Percentiles rank a stretch among this genome's conserved stretches.
Conservation (phyloP, 2,797 vertebrate species). For the Aeoliscus strigatus region DNA sequence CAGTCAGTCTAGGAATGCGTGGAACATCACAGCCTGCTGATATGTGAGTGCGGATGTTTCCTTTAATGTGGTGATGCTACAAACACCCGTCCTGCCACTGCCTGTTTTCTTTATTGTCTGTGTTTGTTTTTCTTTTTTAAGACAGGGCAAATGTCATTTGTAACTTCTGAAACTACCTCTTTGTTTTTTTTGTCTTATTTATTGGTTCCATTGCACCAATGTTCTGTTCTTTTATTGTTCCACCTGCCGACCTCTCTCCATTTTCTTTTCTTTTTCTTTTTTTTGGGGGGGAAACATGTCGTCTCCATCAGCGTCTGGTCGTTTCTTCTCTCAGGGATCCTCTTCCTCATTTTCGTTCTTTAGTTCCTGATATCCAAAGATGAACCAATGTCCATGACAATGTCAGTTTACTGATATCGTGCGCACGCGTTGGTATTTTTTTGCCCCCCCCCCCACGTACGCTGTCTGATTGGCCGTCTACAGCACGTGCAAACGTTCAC, state of each 20-base stretch:
- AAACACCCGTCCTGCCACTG: too few species aligned
- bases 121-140: constrained; percentile 69
- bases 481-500: too few species aligned
- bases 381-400: constrained; percentile 50
- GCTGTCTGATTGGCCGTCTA: too few species aligned
- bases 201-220: constrained; percentile 75
- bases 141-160: constrained; percentile 79
- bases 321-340: constrained; percentile 15
- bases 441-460: too few species aligned
- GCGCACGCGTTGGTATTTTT: constrained; percentile 20
- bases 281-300: constrained; percentile 11
- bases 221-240: constrained; percentile 57
- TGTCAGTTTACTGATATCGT: constrained; percentile 29
- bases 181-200: constrained; percentile 72
- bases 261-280: too few species aligned
- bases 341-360: constrained; percentile 13
- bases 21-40: constrained; percentile 22
- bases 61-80: too few species aligned
- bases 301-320: too few species aligned
- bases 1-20: constrained; percentile 38
- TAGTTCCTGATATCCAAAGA: too few species aligned
- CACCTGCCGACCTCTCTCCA: constrained; percentile 40
- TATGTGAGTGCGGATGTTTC: constrained; percentile 35
- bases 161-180: constrained; percentile 95
- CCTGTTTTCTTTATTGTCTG: constrained; percentile 61